These are phyloP conservation scores for Nipponia nippon DNA, from an alignment of 2,113 vertebrate species.

Conservation along the genomic window DNA sequence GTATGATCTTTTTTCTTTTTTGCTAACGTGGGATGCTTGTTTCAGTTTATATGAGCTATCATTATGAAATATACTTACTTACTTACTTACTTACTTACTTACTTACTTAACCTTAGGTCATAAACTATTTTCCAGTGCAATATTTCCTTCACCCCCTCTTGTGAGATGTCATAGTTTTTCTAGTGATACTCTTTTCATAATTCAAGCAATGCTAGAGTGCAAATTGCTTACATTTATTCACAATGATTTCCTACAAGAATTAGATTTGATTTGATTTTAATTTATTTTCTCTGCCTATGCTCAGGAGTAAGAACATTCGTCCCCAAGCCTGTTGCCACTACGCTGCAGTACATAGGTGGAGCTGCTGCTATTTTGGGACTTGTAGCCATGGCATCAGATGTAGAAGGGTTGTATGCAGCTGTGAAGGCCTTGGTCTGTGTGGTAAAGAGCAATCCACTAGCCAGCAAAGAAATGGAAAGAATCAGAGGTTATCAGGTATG, in stretches of 20 bases:
- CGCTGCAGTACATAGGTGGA: slow-evolving; percentile 93
- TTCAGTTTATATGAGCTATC: neutral
- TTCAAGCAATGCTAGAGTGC: neutral
- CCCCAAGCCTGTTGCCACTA: slow-evolving; percentile 94
- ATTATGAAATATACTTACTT: neutral
- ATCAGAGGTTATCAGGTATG: slow-evolving; percentile 96
- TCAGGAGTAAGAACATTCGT: slow-evolving; percentile 93
- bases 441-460: slow-evolving; percentile 95
- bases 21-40: neutral
- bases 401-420: slow-evolving; percentile 95
- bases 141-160: neutral
- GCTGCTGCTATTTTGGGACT: slow-evolving; percentile 95
- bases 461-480: slow-evolving; percentile 99
- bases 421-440: slow-evolving; percentile 98
- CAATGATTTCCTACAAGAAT: neutral
- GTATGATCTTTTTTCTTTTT: neutral
- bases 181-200: neutral
- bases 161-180: neutral
- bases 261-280: neutral
- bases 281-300: neutral
- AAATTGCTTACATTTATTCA: neutral
- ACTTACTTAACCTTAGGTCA: neutral
- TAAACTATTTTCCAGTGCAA: neutral
- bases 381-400: slow-evolving; percentile 98
- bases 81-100: neutral